Conservation (phyloP, 2,888 invertebrate species). For the Apodemia duryi region DNA sequence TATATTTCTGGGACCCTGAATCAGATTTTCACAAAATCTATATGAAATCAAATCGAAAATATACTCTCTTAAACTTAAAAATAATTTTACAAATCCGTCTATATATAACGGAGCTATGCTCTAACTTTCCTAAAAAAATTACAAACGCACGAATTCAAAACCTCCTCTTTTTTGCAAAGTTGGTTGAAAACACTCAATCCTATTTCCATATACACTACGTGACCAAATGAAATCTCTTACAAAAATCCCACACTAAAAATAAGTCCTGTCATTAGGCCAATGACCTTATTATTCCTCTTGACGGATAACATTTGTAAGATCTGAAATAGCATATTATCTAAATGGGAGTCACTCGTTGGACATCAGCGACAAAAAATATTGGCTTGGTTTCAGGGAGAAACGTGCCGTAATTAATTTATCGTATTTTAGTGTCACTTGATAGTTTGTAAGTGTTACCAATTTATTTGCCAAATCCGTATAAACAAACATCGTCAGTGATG, state of each 20-base stretch:
- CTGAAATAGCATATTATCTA: conserved; percentile 75
- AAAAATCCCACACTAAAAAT: conserved; percentile 43
- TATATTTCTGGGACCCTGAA: no score
- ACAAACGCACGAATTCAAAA: no score
- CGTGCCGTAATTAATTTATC: conserved; percentile 8
- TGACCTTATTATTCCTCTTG: conserved; percentile 76
- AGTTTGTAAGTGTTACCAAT: conserved; percentile 4
- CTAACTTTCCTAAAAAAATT: no score
- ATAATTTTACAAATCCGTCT: no score
- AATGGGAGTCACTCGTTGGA: conserved; percentile 50
- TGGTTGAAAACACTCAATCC: neutral
- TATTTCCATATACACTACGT: neutral
- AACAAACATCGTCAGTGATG: neutral
- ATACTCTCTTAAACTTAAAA: no score
- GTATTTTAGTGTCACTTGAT: conserved; percentile 12
- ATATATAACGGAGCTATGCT: no score
- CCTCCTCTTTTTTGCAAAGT: no score
- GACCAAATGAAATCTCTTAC: neutral
- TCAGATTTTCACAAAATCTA: no score
- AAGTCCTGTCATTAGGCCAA: conserved; percentile 75
- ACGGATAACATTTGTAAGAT: conserved; percentile 72
- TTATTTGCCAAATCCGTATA: neutral
- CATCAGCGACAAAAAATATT: conserved; percentile 54
- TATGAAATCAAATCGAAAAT: no score
- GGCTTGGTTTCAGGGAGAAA: conserved; percentile 58